Percentiles rank a stretch among this genome's conserved stretches.
Conservation (phyloP, 2,888 invertebrate genomes). For the Aphodius sticticus region DNA sequence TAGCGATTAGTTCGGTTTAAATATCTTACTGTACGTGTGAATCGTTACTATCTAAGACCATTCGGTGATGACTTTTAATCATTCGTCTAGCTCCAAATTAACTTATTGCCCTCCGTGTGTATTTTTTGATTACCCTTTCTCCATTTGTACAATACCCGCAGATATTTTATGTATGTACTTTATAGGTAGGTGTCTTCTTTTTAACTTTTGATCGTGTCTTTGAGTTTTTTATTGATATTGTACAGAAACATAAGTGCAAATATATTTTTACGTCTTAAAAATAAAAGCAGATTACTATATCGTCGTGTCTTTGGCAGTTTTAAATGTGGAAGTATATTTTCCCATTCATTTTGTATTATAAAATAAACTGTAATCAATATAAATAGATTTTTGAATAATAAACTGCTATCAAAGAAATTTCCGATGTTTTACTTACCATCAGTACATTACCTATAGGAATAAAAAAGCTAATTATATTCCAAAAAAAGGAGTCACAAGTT, state of each 20-base stretch:
- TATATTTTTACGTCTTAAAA: slow-evolving; percentile 24
- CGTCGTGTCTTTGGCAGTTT: slow-evolving; percentile 23
- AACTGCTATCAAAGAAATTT: slow-evolving; percentile 8
- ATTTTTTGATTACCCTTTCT: slow-evolving; percentile 20
- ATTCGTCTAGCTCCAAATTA: slow-evolving; percentile 6
- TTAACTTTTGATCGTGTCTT: slow-evolving; percentile 6
- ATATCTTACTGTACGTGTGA: slow-evolving; percentile 15
- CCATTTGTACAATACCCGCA: slow-evolving; percentile 5
- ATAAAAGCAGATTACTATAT: slow-evolving; percentile 15
- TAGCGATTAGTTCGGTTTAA: slow-evolving; percentile 25
- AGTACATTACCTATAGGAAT: too few relatives aligned
- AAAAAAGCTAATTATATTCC: too few relatives aligned
- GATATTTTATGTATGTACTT: slow-evolving; percentile 14
- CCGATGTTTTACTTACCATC: neutral
- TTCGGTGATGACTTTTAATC: slow-evolving; percentile 19
- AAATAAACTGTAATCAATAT: slow-evolving; percentile 28
- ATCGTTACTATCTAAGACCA: slow-evolving; percentile 17
- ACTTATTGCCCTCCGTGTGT: slow-evolving; percentile 21
- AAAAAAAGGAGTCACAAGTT: too few relatives aligned
- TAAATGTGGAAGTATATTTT: slow-evolving; percentile 26
- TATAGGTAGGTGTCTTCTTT: slow-evolving; percentile 19
- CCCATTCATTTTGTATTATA: slow-evolving; percentile 28
- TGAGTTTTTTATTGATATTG: slow-evolving; percentile 17
- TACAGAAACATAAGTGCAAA: slow-evolving; percentile 25
- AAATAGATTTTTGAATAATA: slow-evolving; percentile 33